phyloP scores from a whole-genome alignment of 2,888 invertebrate species.

The Isotomurus palustris region DNA sequence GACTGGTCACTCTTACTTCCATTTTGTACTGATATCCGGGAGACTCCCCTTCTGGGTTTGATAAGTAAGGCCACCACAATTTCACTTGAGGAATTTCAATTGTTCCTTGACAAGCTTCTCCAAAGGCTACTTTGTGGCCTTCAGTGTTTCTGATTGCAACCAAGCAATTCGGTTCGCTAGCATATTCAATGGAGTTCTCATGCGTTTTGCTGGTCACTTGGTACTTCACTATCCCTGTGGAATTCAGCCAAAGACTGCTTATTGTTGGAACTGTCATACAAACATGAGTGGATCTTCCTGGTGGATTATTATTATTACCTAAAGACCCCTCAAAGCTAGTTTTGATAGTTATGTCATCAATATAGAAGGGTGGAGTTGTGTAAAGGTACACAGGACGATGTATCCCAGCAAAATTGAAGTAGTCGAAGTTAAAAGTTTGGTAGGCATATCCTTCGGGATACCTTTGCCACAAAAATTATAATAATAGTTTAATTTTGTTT shows the following conservation, averaged over 20 bases:
- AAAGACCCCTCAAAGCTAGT: constrained; percentile 54
- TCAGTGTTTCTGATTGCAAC: constrained; percentile 28
- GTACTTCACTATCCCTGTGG: constrained; percentile 36
- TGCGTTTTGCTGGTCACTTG: constrained; percentile 5
- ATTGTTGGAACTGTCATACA: background rate
- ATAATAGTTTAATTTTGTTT: background rate
- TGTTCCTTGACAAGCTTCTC: constrained; percentile 52
- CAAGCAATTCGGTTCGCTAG: constrained; percentile 18
- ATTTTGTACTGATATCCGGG: constrained; percentile 77
- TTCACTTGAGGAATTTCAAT: constrained; percentile 66
- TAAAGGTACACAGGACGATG: constrained; percentile 86
- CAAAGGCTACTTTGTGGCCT: constrained; percentile 19
- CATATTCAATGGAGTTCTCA: constrained; percentile 16
- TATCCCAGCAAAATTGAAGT: constrained; percentile 97
- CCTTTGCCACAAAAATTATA: constrained; percentile 46
- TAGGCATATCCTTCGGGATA: constrained; percentile 61
- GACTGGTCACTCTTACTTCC: constrained; percentile 56
- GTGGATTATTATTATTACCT: no score
- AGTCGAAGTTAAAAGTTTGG: constrained; percentile 86
- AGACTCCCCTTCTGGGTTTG: constrained; percentile 19
- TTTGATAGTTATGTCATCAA: constrained; percentile 77
- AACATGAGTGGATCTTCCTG: background rate
- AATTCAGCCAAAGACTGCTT: background rate
- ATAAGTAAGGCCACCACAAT: constrained; percentile 77
- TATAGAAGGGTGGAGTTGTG: constrained; percentile 81